phyloP scores from a whole-genome alignment of 1,140 invertebrate genomes.

The Drosophila quadrilineata region DNA sequence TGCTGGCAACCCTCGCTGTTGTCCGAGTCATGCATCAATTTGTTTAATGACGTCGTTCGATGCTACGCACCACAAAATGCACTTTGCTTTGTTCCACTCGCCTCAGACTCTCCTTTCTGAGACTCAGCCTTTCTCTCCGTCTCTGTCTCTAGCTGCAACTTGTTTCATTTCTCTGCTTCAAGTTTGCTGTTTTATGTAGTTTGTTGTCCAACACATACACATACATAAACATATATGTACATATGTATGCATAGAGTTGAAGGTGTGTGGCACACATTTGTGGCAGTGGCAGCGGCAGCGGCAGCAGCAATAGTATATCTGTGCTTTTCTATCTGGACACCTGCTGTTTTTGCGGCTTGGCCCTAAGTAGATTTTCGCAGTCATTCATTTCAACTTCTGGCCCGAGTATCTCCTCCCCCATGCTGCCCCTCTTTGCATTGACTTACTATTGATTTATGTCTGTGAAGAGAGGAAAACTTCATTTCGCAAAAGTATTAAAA shows the following conservation, averaged over 20 bases:
- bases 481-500: conserved; percentile 53
- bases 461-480: not conserved
- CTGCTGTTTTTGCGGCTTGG: conserved; percentile 20
- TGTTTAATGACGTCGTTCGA: conserved; percentile 36
- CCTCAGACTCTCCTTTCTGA: not conserved
- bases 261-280: not conserved
- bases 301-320: conserved; percentile 9
- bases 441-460: conserved; percentile 68
- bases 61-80: conserved; percentile 29
- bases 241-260: too few relatives aligned
- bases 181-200: not conserved
- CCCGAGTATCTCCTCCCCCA: conserved; percentile 2
- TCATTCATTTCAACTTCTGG: conserved; percentile 51
- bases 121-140: too few relatives aligned
- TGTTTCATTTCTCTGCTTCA: conserved; percentile 7
- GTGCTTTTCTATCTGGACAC: conserved; percentile 28
- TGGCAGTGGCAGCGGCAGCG: not conserved
- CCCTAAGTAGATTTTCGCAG: conserved; percentile 56
- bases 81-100: conserved; percentile 19
- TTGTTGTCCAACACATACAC: not conserved
- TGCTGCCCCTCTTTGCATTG: conserved; percentile 26
- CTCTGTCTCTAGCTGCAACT: not conserved
- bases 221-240: not conserved
- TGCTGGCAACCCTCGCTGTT: not conserved
- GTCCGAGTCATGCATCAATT: conserved; percentile 26